Percentiles rank a stretch among this genome's conserved stretches.
phyloP scores from a whole-genome alignment of 2,113 vertebrate genomes.

The Hymenochirus boettgeri region DNA sequence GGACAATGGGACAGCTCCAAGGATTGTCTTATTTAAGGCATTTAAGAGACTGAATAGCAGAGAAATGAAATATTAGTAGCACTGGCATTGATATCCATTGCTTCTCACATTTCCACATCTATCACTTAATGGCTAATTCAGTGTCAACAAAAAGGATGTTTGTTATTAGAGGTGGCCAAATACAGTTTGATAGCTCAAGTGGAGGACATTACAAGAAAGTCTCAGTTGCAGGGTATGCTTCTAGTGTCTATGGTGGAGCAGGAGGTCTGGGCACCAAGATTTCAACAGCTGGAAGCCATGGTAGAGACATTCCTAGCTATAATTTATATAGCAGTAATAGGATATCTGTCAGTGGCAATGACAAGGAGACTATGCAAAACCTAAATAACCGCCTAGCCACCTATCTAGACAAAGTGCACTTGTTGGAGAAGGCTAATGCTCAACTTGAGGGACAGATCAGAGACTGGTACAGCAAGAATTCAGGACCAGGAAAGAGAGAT shows the following conservation, averaged over 20 bases:
- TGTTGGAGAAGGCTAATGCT: constrained; percentile 57
- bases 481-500: not conserved
- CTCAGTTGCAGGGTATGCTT: constrained; percentile 18
- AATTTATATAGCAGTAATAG: not conserved
- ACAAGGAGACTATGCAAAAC: constrained; percentile 63
- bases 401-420: constrained; percentile 57
- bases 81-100: no score
- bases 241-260: constrained; percentile 26
- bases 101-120: not conserved
- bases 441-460: constrained; percentile 59
- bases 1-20: not conserved
- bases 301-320: not conserved
- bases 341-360: not conserved
- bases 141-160: not conserved
- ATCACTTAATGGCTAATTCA: not conserved
- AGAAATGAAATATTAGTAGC: no score
- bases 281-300: not conserved
- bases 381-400: constrained; percentile 63
- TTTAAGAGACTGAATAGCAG: no score
- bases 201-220: constrained; percentile 2
- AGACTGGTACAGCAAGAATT: constrained; percentile 37
- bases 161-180: not conserved
- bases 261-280: constrained; percentile 20
- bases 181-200: not conserved
- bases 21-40: not conserved